Conservation (phyloP, 2,888 invertebrate genomes). For the Torymus texanus region DNA sequence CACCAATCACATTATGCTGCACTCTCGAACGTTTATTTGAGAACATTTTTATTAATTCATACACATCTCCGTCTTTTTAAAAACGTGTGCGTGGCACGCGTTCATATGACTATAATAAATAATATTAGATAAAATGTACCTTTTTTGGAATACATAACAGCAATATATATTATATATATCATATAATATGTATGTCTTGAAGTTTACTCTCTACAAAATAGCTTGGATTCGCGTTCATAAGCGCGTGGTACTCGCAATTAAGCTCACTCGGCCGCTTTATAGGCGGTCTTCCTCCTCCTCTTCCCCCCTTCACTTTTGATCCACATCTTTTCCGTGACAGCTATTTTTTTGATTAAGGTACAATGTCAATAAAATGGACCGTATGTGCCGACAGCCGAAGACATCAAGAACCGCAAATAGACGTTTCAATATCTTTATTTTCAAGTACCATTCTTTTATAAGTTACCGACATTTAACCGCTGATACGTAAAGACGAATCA, state of each 20-base stretch:
- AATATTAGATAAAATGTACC: constrained; percentile 51
- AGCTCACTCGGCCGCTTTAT: constrained; percentile 33
- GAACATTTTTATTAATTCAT: constrained; percentile 27
- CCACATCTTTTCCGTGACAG: constrained; percentile 23
- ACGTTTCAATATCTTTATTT: no score
- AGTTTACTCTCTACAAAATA: constrained; percentile 49
- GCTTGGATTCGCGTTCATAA: constrained; percentile 39
- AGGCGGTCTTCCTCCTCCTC: neutral
- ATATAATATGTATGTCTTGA: constrained; percentile 36
- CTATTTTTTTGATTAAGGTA: constrained; percentile 53
- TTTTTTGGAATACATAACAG: constrained; percentile 53
- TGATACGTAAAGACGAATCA: no score
- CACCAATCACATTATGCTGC: no score
- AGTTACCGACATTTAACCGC: no score
- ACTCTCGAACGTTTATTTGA: no score
- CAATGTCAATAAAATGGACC: constrained; percentile 48
- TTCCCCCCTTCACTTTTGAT: constrained; percentile 23
- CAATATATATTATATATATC: constrained; percentile 46
- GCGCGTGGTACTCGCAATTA: constrained; percentile 39
- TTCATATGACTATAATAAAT: constrained; percentile 47
- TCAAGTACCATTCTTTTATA: no score
- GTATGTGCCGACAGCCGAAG: constrained; percentile 11
- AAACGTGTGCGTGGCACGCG: neutral
- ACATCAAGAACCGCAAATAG: neutral
- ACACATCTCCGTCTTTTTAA: constrained; percentile 13